These are phyloP conservation scores for Xanthostigma xanthostigma DNA, from an alignment of 2,888 invertebrate species.

Conservation along the genomic window DNA sequence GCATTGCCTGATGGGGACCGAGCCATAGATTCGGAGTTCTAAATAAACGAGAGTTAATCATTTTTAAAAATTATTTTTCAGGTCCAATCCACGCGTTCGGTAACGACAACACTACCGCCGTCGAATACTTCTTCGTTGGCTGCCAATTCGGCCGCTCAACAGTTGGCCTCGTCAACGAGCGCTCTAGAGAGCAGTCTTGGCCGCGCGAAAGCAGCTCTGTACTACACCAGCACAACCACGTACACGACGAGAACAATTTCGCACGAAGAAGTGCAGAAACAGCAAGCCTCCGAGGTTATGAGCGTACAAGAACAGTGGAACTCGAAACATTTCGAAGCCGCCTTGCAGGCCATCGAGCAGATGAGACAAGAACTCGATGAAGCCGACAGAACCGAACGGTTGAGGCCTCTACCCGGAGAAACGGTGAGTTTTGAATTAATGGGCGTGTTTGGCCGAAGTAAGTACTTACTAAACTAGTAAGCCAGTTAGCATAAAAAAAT, in stretches of 20 bases:
- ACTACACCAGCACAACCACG: background rate
- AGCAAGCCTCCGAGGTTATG: conserved; percentile 11
- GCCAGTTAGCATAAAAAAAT: too few species aligned
- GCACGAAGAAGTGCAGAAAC: background rate
- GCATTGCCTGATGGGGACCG: too few species aligned
- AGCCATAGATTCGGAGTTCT: too few species aligned
- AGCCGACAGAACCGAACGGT: conserved; percentile 57
- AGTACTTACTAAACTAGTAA: too few species aligned
- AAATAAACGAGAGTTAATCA: too few species aligned
- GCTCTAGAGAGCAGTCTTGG: conserved; percentile 26
- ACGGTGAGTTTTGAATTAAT: conserved; percentile 32
- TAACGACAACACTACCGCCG: conserved; percentile 1
- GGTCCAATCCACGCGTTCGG: conserved; percentile 2
- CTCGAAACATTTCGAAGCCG: conserved; percentile 48
- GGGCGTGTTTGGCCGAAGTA: too few species aligned
- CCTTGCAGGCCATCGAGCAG: conserved; percentile 64
- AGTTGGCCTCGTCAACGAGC: conserved; percentile 11
- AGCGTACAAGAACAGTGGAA: background rate
- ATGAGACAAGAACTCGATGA: conserved; percentile 72
- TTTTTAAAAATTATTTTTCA: background rate
- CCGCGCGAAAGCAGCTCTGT: conserved; percentile 25
- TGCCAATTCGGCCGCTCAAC: conserved; percentile 4
- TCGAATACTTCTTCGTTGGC: conserved; percentile 1
- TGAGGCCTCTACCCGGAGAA: conserved; percentile 76
- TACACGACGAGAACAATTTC: background rate